These are phyloP conservation scores for Xylota segnis DNA, from an alignment of 2,888 invertebrate genomes.

Conservation along the genomic window DNA sequence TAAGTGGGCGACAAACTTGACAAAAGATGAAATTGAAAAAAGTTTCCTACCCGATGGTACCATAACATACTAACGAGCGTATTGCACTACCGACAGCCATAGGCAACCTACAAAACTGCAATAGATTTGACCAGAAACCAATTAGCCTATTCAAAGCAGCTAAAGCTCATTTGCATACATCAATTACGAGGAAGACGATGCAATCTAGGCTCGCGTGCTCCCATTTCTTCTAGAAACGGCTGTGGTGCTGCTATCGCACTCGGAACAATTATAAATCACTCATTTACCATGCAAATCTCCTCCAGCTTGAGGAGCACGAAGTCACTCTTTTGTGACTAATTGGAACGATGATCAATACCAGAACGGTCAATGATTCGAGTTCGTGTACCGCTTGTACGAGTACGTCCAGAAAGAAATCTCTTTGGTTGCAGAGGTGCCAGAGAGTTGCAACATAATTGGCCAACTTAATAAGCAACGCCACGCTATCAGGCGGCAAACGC, in stretches of 20 bases:
- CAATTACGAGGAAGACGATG: constrained; percentile 45
- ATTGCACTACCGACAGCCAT: constrained; percentile 4
- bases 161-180: constrained; percentile 48
- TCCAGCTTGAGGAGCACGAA: constrained; percentile 41
- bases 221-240: constrained; percentile 17
- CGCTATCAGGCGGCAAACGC: constrained; percentile 60
- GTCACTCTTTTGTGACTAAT: constrained; percentile 73
- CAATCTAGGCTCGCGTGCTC: constrained; percentile 61
- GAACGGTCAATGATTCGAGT: constrained; percentile 74
- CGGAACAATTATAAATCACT: constrained; percentile 71
- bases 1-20: constrained; percentile 19
- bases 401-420: background rate
- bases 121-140: constrained; percentile 9
- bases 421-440: constrained; percentile 13
- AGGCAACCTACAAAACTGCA: constrained; percentile 4
- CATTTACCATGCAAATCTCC: constrained; percentile 70
- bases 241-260: constrained; percentile 51
- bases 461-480: constrained; percentile 69
- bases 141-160: constrained; percentile 29
- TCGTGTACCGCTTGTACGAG: constrained; percentile 26
- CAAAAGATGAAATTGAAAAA: constrained; percentile 10
- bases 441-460: constrained; percentile 65
- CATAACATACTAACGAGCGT: too few species aligned
- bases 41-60: background rate
- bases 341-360: constrained; percentile 75